Evolutionary conservation across 1,140 invertebrate species (phyloP).

Genomic region (Drosophila busckii): DNA sequence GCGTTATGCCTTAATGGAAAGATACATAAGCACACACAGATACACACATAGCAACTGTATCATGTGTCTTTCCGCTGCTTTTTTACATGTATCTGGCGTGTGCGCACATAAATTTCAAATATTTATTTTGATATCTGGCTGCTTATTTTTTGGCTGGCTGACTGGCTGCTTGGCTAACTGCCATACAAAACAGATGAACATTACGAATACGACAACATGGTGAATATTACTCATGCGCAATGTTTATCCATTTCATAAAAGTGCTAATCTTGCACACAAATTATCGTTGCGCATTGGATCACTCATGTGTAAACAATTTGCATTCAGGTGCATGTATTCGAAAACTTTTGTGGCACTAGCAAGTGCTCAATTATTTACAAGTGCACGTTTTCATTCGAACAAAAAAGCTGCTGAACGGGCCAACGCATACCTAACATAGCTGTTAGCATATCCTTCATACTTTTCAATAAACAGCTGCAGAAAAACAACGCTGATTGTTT

Average conservation of each 20-base stretch:
- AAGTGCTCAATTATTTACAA: slow-evolving; percentile 12
- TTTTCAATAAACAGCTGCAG: too few species aligned
- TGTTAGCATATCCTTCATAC: too few species aligned
- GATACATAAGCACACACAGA: slow-evolving; percentile 1
- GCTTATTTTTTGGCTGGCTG: neutral
- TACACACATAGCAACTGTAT: neutral
- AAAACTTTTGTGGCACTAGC: slow-evolving; percentile 3
- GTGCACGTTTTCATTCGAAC: too few species aligned
- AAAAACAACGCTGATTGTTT: too few species aligned
- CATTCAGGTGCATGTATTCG: slow-evolving; percentile 11
- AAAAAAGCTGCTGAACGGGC: too few species aligned
- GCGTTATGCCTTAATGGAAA: slow-evolving; percentile 29
- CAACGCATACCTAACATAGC: too few species aligned
- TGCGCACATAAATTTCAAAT: slow-evolving; percentile 39
- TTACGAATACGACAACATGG: neutral
- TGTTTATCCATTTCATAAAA: neutral
- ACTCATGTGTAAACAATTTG: slow-evolving; percentile 14
- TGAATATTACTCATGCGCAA: slow-evolving; percentile 16
- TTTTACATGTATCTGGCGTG: slow-evolving; percentile 14
- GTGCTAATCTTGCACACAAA: slow-evolving; percentile 4
- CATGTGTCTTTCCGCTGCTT: neutral
- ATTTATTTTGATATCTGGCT: slow-evolving; percentile 20
- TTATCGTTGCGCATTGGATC: neutral
- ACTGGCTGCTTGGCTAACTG: too few species aligned
- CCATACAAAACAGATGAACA: slow-evolving; percentile 12